Conservation (phyloP, 1,140 invertebrate species). For the Lepidurus apus region DNA sequence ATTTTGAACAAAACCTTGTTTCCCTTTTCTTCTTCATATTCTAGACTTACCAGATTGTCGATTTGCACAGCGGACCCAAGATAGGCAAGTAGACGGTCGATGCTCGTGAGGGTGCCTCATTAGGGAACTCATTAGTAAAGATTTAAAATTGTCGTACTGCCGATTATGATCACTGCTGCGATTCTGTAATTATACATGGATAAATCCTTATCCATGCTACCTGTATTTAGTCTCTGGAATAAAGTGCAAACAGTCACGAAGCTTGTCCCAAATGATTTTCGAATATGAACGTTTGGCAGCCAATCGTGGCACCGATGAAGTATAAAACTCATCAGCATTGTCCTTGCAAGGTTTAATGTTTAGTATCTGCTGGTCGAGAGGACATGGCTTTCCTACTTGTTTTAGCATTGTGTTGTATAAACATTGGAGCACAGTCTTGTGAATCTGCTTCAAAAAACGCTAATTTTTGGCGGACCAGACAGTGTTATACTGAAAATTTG, state of each 20-base stretch:
- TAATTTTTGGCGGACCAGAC: not conserved
- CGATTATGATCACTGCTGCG: not conserved
- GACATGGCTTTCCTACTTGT: not conserved
- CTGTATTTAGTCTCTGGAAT: constrained; percentile 2
- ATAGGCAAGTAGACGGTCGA: not conserved
- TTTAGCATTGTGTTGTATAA: not conserved
- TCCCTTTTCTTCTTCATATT: not conserved
- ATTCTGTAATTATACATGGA: constrained; percentile 16
- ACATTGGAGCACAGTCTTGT: not conserved
- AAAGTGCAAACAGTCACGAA: not conserved
- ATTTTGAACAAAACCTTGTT: not conserved
- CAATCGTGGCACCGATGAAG: not conserved
- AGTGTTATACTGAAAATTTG: not conserved
- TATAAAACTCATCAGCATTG: not conserved
- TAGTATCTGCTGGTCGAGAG: not conserved
- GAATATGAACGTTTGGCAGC: not conserved
- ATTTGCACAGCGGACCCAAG: not conserved
- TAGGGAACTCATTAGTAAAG: constrained; percentile 6
- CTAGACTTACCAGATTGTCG: not conserved
- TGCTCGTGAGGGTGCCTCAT: not conserved
- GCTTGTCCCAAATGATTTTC: not conserved
- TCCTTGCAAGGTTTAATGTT: not conserved
- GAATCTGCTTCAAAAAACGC: not conserved
- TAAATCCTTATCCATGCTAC: not conserved
- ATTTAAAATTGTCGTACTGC: constrained; percentile 1